Percentiles rank a stretch among this genome's conserved stretches.
Evolutionary conservation across 2,888 invertebrate species (phyloP).

Genomic region (Axea sp.): DNA sequence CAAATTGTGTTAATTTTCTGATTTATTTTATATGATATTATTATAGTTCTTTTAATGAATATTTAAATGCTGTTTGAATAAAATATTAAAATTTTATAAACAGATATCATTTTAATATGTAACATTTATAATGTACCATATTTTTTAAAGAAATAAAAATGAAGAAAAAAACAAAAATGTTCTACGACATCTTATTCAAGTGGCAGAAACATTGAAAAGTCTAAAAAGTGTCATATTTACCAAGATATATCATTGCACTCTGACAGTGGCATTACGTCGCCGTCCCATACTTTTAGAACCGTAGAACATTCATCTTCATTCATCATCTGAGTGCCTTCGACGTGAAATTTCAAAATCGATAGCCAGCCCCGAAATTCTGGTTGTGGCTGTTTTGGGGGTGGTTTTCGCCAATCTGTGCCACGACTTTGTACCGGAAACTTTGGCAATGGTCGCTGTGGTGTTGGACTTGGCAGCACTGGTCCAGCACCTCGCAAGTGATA

Average conservation of each 20-base stretch:
- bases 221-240: conserved; percentile 80
- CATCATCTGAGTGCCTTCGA: conserved; percentile 85
- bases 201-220: conserved; percentile 14
- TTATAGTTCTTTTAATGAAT: too few relatives aligned
- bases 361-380: conserved; percentile 91
- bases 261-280: conserved; percentile 83
- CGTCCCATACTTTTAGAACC: conserved; percentile 93
- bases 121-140: too few relatives aligned
- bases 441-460: conserved; percentile 76
- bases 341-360: conserved; percentile 91
- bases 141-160: too few relatives aligned
- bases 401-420: conserved; percentile 80
- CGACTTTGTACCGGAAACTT: conserved; percentile 77
- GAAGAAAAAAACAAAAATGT: neutral
- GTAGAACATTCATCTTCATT: conserved; percentile 89
- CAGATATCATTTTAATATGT: too few relatives aligned
- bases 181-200: conserved; percentile 5
- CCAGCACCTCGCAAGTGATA: conserved; percentile 88
- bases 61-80: too few relatives aligned
- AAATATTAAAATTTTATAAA: too few relatives aligned
- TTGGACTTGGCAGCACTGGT: conserved; percentile 82
- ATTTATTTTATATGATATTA: too few relatives aligned
- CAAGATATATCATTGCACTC: conserved; percentile 91
- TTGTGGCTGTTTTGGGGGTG: conserved; percentile 81
- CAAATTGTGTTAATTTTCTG: too few relatives aligned